Evolutionary conservation across 2,113 vertebrate genomes (phyloP), one percentile per base, ranked within the genome.

Genomic region (Aspidoscelis tigris): DNA sequence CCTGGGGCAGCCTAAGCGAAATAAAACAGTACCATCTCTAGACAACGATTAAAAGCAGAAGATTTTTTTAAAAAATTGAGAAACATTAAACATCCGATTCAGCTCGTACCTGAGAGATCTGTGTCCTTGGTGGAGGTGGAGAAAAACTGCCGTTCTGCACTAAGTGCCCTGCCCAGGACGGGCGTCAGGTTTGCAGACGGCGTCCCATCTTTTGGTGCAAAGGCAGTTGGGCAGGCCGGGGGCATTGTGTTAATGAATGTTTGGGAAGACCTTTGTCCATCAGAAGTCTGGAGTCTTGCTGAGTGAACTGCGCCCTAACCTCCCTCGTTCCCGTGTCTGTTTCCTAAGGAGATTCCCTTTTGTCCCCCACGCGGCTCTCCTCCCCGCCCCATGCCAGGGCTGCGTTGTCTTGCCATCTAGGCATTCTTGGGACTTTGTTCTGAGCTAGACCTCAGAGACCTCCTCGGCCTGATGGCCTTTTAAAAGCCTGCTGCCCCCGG

Each of bases 401-500:
- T 14, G n/a, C 39, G 3, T 22, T 4, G 18, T n/a, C 39, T 26
- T 18, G 43, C 14, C 1, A 1, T 82, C 64, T 7, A 2, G 1
- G 43, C 76, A 0, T 76, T 84, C 86, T 68, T 4, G 0, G 65
- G 3, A 0, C n/a, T 47, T 8, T 80, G 50, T 80, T 84, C 20
- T 5, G 7, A 9, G 18, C 7, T 75, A 82, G 88, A 88, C 76
- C 61, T 77, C 41, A 16, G 5, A 5, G 43, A 5, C 22, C 2
- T 33, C 9, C 7, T 11, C 41, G 86, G 88, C 71, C 39, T 89
- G 5, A 74, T 93, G 87, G 89, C 85, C 89, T 26, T 91, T 88
- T 84, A 74, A 87, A 71, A 75, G 86, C 69, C 24, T 12, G 3
- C 43, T 78, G 50, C 33, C 2, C 68, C 6, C 65, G 1, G 26